These are phyloP conservation scores for Matsumurasca onukii DNA, from an alignment of 1,140 invertebrate genomes.

Conservation along the genomic window DNA sequence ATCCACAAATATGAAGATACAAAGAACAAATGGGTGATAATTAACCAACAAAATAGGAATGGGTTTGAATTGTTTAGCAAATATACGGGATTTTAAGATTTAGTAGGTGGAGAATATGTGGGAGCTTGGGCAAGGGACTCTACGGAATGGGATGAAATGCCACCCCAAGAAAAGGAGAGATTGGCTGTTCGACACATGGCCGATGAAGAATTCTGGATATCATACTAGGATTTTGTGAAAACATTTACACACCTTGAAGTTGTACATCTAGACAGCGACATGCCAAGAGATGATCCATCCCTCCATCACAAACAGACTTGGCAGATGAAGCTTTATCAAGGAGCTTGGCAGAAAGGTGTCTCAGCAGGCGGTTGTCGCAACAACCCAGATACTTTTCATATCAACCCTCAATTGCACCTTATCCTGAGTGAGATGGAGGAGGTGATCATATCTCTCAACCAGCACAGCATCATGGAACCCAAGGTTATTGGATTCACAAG, in stretches of 20 bases:
- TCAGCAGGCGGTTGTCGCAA: conserved; percentile 90
- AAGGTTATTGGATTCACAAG: conserved; percentile 91
- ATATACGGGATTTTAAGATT: too few species aligned
- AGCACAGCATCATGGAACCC: conserved; percentile 89
- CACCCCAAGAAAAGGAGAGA: conserved; percentile 68
- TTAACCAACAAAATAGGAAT: too few species aligned
- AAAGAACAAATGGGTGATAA: too few species aligned
- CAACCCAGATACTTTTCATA: conserved; percentile 91
- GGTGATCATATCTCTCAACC: conserved; percentile 83
- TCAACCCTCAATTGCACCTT: conserved; percentile 87
- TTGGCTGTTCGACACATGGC: conserved; percentile 63
- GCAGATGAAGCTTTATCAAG: conserved; percentile 83
- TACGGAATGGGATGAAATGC: conserved; percentile 74
- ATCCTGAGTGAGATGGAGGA: conserved; percentile 81
- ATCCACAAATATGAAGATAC: too few species aligned
- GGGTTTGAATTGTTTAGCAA: too few species aligned
- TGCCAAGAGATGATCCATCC: conserved; percentile 78
- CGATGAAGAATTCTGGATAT: conserved; percentile 87
- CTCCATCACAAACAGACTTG: conserved; percentile 76
- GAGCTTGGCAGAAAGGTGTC: conserved; percentile 85
- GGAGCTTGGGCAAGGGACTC: conserved; percentile 70
- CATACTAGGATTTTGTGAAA: conserved; percentile 79
- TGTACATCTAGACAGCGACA: conserved; percentile 85
- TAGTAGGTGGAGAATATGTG: conserved; percentile 65
- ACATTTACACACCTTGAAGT: conserved; percentile 84